These are phyloP conservation scores for Tapirus indicus DNA, from an alignment of 2,797 vertebrate species.

Conservation along the genomic window DNA sequence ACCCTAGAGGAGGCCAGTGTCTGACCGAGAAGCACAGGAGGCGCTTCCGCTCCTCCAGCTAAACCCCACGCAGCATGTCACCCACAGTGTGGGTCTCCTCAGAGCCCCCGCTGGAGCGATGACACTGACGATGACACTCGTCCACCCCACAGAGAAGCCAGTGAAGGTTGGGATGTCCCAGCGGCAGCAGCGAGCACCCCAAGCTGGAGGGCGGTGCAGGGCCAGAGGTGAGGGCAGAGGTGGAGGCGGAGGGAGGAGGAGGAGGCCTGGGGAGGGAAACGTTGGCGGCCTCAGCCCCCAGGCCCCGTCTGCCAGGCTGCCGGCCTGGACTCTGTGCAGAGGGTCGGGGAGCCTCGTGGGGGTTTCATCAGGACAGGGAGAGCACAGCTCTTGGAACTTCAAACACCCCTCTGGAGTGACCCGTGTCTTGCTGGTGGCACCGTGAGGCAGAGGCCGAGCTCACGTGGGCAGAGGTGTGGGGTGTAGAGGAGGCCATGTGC, in stretches of 20 bases:
- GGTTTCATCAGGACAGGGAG: too few relatives aligned
- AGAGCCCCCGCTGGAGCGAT: neutral
- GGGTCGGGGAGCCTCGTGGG: accelerated
- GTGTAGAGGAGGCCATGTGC: accelerated
- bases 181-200: neutral
- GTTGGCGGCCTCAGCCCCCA: neutral
- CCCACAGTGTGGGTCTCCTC: neutral
- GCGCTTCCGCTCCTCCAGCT: neutral
- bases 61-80: accelerated
- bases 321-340: neutral
- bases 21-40: neutral
- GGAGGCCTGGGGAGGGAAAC: too few relatives aligned
- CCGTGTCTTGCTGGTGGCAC: neutral
- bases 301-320: neutral
- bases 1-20: accelerated
- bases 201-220: neutral
- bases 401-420: neutral
- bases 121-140: accelerated
- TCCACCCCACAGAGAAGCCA: accelerated
- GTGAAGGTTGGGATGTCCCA: neutral
- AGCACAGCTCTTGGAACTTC: accelerated
- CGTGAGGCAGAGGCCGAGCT: accelerated
- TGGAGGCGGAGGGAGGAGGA: neutral
- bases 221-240: neutral
- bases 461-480: accelerated